phyloP scores from a whole-genome alignment of 2,113 vertebrate genomes.

The Hypanus sabinus region DNA sequence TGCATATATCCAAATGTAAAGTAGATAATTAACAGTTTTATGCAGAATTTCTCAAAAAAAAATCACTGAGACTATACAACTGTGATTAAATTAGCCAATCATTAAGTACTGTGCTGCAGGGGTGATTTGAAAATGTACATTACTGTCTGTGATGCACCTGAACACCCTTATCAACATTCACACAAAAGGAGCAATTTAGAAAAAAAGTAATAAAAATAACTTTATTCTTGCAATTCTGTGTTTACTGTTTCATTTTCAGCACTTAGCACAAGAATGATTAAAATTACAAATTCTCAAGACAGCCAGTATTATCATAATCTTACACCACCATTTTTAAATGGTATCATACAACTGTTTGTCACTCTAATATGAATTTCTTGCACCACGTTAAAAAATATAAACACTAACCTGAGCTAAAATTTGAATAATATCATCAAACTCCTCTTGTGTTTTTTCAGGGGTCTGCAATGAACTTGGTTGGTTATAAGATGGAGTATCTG shows the following conservation, averaged over 20 bases:
- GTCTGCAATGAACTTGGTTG: slow-evolving; percentile 14
- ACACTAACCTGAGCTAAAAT: slow-evolving; percentile 69
- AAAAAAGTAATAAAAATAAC: not conserved
- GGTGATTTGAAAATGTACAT: not conserved
- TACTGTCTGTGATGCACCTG: not conserved
- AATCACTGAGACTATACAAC: not conserved
- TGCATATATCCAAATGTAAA: no score
- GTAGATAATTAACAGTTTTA: not conserved
- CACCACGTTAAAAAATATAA: not conserved
- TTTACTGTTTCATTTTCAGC: no score
- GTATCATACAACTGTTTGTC: not conserved
- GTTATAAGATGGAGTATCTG: slow-evolving; percentile 41
- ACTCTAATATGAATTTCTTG: not conserved
- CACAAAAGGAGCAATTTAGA: not conserved
- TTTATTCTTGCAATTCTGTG: not conserved
- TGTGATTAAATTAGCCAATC: not conserved
- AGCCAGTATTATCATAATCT: not conserved
- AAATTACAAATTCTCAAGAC: not conserved
- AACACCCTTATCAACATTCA: not conserved
- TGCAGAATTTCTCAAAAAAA: not conserved
- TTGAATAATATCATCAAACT: slow-evolving; percentile 69
- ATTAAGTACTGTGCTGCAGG: not conserved
- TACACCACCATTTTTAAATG: not conserved
- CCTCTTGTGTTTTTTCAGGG: slow-evolving; percentile 52
- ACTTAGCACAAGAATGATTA: not conserved